These are phyloP conservation scores for Dorcus parallelipipedus DNA, from an alignment of 2,888 invertebrate species.

Conservation along the genomic window DNA sequence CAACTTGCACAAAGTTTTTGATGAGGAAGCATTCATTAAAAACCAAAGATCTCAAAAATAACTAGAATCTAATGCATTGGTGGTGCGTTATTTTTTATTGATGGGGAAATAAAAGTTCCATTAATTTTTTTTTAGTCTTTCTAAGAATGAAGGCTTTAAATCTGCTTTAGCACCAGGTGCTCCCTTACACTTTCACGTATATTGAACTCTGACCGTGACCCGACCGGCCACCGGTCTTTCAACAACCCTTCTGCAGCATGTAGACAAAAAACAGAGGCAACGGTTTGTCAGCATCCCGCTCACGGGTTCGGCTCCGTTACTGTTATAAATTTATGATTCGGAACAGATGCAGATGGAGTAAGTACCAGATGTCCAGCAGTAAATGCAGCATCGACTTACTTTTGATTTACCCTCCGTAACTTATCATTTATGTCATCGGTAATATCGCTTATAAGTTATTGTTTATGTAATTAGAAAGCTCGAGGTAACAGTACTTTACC, in stretches of 20 bases:
- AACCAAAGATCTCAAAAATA: too few relatives aligned
- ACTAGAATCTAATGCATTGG: too few relatives aligned
- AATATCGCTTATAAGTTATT: slow-evolving; percentile 19
- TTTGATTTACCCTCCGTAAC: slow-evolving; percentile 19
- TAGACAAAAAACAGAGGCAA: slow-evolving; percentile 13
- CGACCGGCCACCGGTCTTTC: slow-evolving; percentile 29
- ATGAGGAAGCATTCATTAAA: too few relatives aligned
- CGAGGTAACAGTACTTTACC: neutral
- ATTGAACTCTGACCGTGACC: slow-evolving; percentile 29
- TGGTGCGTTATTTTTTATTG: too few relatives aligned
- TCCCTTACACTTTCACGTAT: neutral
- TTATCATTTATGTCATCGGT: slow-evolving; percentile 29
- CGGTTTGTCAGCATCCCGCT: slow-evolving; percentile 25
- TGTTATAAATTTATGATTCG: slow-evolving; percentile 30
- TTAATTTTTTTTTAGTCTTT: too few relatives aligned
- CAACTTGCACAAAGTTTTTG: too few relatives aligned
- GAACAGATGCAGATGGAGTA: slow-evolving; percentile 22
- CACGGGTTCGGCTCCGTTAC: slow-evolving; percentile 21
- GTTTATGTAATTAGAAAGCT: slow-evolving; percentile 15
- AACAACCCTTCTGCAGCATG: slow-evolving; percentile 21
- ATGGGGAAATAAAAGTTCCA: too few relatives aligned
- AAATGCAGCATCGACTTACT: slow-evolving; percentile 15
- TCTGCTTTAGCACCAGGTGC: slow-evolving; percentile 2
- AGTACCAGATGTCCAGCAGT: slow-evolving; percentile 30
- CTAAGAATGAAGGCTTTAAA: slow-evolving; percentile 2